phyloP scores from a whole-genome alignment of 1,140 invertebrate species.

The Agrilus planipennis region DNA sequence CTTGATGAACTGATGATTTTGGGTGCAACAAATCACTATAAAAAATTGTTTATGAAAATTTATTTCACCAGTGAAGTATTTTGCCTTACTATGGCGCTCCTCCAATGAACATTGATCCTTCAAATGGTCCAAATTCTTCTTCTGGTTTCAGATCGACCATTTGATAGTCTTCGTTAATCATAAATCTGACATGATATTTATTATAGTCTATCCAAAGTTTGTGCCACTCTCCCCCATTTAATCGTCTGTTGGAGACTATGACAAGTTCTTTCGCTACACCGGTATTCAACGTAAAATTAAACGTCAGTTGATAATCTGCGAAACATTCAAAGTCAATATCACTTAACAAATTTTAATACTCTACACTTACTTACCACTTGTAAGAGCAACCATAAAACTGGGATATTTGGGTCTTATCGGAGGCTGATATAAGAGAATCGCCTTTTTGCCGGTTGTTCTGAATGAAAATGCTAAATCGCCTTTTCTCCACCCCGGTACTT shows the following conservation, averaged over 20 bases:
- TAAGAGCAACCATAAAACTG: slow-evolving; percentile 79
- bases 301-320: slow-evolving; percentile 71
- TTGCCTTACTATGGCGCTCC: slow-evolving; percentile 67
- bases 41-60: background rate
- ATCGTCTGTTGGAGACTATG: slow-evolving; percentile 63
- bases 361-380: slow-evolving; percentile 46
- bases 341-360: slow-evolving; percentile 6
- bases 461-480: slow-evolving; percentile 89
- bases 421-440: slow-evolving; percentile 81
- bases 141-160: slow-evolving; percentile 76
- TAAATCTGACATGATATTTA: slow-evolving; percentile 84
- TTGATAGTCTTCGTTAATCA: slow-evolving; percentile 78
- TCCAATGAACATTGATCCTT: slow-evolving; percentile 85
- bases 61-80: background rate
- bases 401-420: slow-evolving; percentile 78
- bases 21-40: slow-evolving; percentile 39
- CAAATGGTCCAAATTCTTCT: slow-evolving; percentile 82
- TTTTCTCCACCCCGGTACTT: slow-evolving; percentile 82
- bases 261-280: slow-evolving; percentile 64
- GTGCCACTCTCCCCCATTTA: slow-evolving; percentile 90
- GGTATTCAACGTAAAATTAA: slow-evolving; percentile 81
- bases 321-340: slow-evolving; percentile 8
- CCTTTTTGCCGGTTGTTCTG: slow-evolving; percentile 77
- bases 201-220: slow-evolving; percentile 92
- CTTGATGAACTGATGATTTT: slow-evolving; percentile 69